Percentiles rank a stretch among this genome's conserved stretches.
Evolutionary conservation across 1,140 invertebrate species (phyloP).

Genomic region (Harlomillsia oculata): DNA sequence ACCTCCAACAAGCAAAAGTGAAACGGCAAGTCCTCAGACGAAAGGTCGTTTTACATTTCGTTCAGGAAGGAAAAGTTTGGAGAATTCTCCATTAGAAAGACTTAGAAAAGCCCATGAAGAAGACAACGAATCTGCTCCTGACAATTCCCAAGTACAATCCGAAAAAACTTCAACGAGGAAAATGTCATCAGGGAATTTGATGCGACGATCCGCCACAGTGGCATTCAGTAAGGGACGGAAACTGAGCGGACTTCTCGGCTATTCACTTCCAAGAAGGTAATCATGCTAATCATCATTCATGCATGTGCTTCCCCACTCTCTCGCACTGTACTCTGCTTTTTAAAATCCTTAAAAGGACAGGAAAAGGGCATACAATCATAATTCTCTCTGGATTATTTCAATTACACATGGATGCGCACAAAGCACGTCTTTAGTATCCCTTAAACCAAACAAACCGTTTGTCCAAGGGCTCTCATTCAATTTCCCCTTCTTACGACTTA

Average conservation of each 20-base stretch:
- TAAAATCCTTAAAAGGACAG: too few relatives aligned
- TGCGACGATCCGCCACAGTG: constrained; percentile 14
- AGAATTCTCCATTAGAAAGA: not conserved
- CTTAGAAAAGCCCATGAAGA: not conserved
- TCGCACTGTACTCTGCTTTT: too few relatives aligned
- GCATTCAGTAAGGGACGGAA: constrained; percentile 16
- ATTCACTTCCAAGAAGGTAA: constrained; percentile 9
- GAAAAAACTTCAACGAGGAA: not conserved
- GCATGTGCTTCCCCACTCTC: too few relatives aligned
- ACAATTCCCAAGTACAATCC: not conserved
- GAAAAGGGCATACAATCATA: too few relatives aligned
- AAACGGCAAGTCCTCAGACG: too few relatives aligned
- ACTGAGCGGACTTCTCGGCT: constrained; percentile 15
- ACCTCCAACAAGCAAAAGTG: not conserved
- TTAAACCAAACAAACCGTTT: too few relatives aligned
- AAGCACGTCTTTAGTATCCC: too few relatives aligned
- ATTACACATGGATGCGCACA: too few relatives aligned
- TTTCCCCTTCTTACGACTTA: too few relatives aligned
- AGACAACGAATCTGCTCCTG: not conserved
- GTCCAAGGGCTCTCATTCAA: too few relatives aligned
- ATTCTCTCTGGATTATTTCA: too few relatives aligned
- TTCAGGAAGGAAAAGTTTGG: not conserved
- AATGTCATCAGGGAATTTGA: not conserved
- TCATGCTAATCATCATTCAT: not conserved
- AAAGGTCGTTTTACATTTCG: too few relatives aligned